Conservation (phyloP, 2,888 invertebrate species). For the Cryptocheilus praepositus region DNA sequence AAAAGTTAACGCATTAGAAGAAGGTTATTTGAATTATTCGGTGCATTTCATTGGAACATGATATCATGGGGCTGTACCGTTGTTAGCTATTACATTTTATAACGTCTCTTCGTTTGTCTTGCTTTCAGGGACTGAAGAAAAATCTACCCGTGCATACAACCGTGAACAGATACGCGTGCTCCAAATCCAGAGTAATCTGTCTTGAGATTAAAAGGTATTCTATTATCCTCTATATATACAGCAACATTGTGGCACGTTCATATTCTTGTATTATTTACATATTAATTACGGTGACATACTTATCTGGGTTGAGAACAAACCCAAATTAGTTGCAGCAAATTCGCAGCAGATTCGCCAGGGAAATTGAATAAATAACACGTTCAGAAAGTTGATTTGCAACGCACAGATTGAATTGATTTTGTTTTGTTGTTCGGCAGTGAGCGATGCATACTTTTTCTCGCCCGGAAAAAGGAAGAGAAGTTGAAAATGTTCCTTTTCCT, state of each 20-base stretch:
- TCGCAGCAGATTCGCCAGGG: conserved; percentile 26
- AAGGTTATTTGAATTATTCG: no score
- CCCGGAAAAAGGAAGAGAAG: no score
- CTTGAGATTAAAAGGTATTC: conserved; percentile 72
- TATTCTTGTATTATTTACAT: conserved; percentile 58
- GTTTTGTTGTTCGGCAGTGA: no score
- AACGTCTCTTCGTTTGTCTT: background rate
- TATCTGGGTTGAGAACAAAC: conserved; percentile 41
- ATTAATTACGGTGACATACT: conserved; percentile 63
- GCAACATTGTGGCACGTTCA: conserved; percentile 68
- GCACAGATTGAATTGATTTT: no score
- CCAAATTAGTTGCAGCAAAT: conserved; percentile 53
- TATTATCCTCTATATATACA: conserved; percentile 70
- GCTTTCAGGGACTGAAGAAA: conserved; percentile 66
- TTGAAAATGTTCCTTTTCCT: no score
- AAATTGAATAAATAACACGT: conserved; percentile 23
- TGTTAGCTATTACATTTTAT: background rate
- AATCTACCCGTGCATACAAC: conserved; percentile 39
- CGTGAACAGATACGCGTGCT: conserved; percentile 50
- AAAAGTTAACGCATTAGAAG: no score
- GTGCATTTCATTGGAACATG: no score
- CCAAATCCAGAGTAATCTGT: conserved; percentile 67
- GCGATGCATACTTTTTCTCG: no score
- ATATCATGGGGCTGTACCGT: no score
- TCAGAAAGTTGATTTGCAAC: no score